Evolutionary conservation across 2,113 vertebrate genomes (phyloP).

Genomic region (Boleophthalmus pectinirostris): DNA sequence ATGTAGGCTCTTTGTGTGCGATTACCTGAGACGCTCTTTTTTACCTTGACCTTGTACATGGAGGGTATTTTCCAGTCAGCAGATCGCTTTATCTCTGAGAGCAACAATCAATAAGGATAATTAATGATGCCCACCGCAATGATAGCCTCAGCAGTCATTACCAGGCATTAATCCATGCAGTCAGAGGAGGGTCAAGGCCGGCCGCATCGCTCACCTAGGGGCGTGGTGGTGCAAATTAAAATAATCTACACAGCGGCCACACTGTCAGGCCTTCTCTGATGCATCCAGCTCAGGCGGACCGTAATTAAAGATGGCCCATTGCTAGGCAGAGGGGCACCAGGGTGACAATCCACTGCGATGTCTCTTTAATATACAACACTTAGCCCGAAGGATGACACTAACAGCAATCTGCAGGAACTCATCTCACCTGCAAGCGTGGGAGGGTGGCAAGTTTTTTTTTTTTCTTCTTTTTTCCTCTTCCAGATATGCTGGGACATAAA

Average conservation of each 20-base stretch:
- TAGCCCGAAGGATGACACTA: slow-evolving; percentile 74
- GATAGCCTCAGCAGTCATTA: slow-evolving; percentile 99
- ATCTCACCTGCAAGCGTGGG: slow-evolving; percentile 66
- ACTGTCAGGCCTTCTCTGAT: slow-evolving; percentile 76
- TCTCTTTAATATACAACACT: slow-evolving; percentile 80
- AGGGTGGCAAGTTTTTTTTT: slow-evolving; percentile 41
- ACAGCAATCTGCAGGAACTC: slow-evolving; percentile 75
- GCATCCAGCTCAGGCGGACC: slow-evolving; percentile 65
- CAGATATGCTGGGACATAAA: slow-evolving; percentile 72
- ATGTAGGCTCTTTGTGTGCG: slow-evolving; percentile 68
- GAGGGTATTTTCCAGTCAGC: slow-evolving; percentile 99
- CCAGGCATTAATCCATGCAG: slow-evolving; percentile 98
- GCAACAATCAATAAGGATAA: slow-evolving; percentile 99
- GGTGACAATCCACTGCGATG: slow-evolving; percentile 68
- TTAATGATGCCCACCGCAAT: slow-evolving; percentile 99
- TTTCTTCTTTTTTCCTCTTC: slow-evolving; percentile 28
- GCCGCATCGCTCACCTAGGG: slow-evolving; percentile 92
- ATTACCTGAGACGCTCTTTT: slow-evolving; percentile 87
- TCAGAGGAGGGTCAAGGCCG: slow-evolving; percentile 97
- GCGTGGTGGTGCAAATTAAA: slow-evolving; percentile 96
- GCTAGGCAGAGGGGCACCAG: slow-evolving; percentile 56
- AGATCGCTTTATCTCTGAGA: slow-evolving; percentile 99
- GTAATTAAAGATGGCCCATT: slow-evolving; percentile 78
- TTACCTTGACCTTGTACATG: slow-evolving; percentile 96
- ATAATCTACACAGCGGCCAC: slow-evolving; percentile 92